A percentile compares a stretch with the other conserved stretches of the same genome.
These are phyloP conservation scores for Drosophila malerkotliana DNA, from an alignment of 1,140 invertebrate genomes.

Conservation along the genomic window DNA sequence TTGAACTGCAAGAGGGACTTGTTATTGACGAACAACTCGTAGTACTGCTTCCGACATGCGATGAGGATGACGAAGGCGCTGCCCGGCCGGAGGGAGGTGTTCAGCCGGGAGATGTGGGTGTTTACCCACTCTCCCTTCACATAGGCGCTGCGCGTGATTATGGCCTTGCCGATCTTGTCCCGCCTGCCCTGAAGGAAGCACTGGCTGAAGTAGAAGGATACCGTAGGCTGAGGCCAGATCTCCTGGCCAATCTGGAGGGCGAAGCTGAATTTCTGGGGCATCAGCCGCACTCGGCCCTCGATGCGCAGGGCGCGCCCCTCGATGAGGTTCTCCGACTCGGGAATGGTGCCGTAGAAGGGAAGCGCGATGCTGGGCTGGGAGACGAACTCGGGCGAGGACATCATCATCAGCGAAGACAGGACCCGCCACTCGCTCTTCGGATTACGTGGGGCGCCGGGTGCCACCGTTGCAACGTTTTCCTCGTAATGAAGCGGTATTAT, in stretches of 20 bases:
- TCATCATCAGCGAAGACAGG: not conserved
- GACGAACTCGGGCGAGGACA: not conserved
- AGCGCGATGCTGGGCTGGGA: constrained; percentile 16
- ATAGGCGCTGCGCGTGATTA: constrained; percentile 84
- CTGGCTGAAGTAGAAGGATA: constrained; percentile 87
- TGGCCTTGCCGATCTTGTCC: constrained; percentile 64
- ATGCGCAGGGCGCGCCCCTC: constrained; percentile 85
- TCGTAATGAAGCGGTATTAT: constrained; percentile 7
- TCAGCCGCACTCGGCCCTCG: constrained; percentile 86
- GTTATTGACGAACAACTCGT: constrained; percentile 83
- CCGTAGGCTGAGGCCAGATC: constrained; percentile 86
- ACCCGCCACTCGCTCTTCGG: constrained; percentile 9
- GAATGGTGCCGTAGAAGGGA: constrained; percentile 56
- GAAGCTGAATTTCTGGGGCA: constrained; percentile 87
- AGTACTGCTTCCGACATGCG: constrained; percentile 58
- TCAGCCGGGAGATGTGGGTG: constrained; percentile 76
- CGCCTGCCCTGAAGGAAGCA: constrained; percentile 84
- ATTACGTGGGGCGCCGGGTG: not conserved
- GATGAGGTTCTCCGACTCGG: constrained; percentile 13
- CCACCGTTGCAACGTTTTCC: not conserved
- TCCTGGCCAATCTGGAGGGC: constrained; percentile 87
- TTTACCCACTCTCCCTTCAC: constrained; percentile 81
- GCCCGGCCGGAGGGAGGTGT: constrained; percentile 81
- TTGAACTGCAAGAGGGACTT: constrained; percentile 77
- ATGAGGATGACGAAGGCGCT: constrained; percentile 80